Evolutionary conservation across 2,888 invertebrate genomes (phyloP), one percentile per base, ranked within the genome.

Genomic region (Cetonia aurata): DNA sequence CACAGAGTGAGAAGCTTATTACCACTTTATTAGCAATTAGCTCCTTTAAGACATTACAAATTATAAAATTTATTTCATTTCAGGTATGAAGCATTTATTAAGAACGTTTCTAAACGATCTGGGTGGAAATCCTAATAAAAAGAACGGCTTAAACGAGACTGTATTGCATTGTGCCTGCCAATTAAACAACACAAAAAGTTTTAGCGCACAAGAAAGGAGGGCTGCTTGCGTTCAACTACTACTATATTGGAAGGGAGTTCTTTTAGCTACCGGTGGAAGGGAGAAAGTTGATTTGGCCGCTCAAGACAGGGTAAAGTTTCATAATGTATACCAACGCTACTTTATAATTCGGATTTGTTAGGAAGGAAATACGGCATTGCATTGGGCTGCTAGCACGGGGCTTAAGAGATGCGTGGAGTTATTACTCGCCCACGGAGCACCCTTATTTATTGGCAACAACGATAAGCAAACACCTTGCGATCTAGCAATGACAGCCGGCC

Each of bases 51-150:
- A 25, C 4, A 25, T 25, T 4, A 25, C 4, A 3, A 3, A 25
- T 25, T 25, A 3, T 25, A 3, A 25, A 25, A 25, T 4, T 37
- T 8, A 37, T 8, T 37, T 37, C 37, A 10, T 75, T 78, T 12
- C 67, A 84, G 84, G 84, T 71, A 85, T 86, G 86, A 89, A 89
- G 79, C 88, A 89, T 77, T 82, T 90, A 73, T 80, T 90, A 31
- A 83, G 91, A 77, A 88, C 90, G 71, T 91, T 91, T 80, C 83
- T 91, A 31, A 87, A 86, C 78, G 90, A 91, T 73, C 83, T 89
- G 69, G 88, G 88, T 41, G 91, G 91, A 8, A 91, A 91, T 81
- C 91, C 91, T 17, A 91, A 91, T 82, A 91, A 91, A 82, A 88
- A 87, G 72, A 91, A 91, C 80, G 87, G 85, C 15, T 82, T 85